A percentile compares a stretch with the other conserved stretches of the same genome.
phyloP scores from a whole-genome alignment of 2,797 vertebrate species.

The Chaetophractus vellerosus region DNA sequence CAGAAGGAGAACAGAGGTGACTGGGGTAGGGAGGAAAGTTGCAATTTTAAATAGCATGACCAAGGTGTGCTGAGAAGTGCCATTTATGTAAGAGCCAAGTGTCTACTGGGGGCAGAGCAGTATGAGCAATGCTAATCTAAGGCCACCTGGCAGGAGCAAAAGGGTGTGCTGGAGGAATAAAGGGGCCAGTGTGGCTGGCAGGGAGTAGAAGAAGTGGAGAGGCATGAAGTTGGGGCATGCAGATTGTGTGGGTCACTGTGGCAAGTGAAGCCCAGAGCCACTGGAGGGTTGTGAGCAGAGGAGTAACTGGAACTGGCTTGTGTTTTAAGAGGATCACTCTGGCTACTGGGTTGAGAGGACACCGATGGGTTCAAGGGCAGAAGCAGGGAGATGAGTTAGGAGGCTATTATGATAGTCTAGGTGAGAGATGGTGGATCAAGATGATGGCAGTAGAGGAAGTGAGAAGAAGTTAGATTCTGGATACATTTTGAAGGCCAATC shows the following conservation, averaged over 20 bases:
- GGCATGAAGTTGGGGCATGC: neutral
- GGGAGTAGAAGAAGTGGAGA: too few species aligned
- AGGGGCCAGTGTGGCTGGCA: neutral
- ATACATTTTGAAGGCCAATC: neutral
- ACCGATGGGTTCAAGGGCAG: neutral
- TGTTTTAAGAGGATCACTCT: neutral
- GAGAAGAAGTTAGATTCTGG: neutral
- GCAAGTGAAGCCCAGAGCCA: neutral
- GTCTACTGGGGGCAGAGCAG: neutral
- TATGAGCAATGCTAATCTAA: neutral
- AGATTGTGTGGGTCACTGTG: neutral
- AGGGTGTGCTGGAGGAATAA: neutral
- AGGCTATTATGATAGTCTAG: neutral
- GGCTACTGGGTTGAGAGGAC: neutral
- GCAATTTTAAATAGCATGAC: slow-evolving; percentile 20
- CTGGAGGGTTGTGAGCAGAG: neutral
- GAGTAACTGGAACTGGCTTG: neutral
- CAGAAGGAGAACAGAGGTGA: neutral
- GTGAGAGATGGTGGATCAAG: neutral
- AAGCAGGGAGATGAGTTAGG: neutral
- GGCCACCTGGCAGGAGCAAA: too few species aligned
- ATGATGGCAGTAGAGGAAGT: neutral
- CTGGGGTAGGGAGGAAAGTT: neutral
- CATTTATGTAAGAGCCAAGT: neutral
- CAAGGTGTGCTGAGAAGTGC: neutral